Conservation (phyloP, 2,113 vertebrate species). For the Protomyctophum bolini region DNA sequence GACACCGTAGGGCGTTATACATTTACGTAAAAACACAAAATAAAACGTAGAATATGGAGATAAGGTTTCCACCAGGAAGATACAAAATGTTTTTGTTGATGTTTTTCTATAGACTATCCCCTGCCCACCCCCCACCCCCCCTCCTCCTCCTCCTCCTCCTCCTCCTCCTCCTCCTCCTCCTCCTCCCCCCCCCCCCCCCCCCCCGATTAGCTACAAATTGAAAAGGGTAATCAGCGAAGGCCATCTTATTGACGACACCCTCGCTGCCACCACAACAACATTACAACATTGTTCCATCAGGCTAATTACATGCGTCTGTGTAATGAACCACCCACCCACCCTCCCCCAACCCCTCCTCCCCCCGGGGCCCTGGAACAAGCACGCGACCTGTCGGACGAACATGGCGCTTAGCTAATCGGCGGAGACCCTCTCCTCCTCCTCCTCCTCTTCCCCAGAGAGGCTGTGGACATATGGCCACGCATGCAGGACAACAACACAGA, state of each 20-base stretch:
- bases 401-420: constrained; percentile 69
- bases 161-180: too few relatives aligned
- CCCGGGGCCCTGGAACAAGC: constrained; percentile 61
- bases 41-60: too few relatives aligned
- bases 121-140: too few relatives aligned
- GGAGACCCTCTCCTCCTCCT: constrained; percentile 42
- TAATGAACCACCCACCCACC: not conserved
- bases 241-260: constrained; percentile 20
- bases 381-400: constrained; percentile 56
- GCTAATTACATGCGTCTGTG: constrained; percentile 53
- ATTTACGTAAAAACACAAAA: too few relatives aligned
- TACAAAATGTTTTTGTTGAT: constrained; percentile 1
- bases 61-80: not conserved
- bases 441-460: constrained; percentile 49
- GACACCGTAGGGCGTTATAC: not conserved
- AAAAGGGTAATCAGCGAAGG: constrained; percentile 19
- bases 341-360: too few relatives aligned
- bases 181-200: too few relatives aligned
- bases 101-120: constrained; percentile 5
- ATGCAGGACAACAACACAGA: constrained; percentile 21
- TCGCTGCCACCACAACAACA: not conserved
- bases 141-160: too few relatives aligned
- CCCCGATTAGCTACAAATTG: constrained; percentile 15
- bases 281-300: constrained; percentile 61
- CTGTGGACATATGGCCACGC: constrained; percentile 33